These are phyloP conservation scores for Parambassis ranga DNA, from an alignment of 2,797 vertebrate species.

Conservation along the genomic window DNA sequence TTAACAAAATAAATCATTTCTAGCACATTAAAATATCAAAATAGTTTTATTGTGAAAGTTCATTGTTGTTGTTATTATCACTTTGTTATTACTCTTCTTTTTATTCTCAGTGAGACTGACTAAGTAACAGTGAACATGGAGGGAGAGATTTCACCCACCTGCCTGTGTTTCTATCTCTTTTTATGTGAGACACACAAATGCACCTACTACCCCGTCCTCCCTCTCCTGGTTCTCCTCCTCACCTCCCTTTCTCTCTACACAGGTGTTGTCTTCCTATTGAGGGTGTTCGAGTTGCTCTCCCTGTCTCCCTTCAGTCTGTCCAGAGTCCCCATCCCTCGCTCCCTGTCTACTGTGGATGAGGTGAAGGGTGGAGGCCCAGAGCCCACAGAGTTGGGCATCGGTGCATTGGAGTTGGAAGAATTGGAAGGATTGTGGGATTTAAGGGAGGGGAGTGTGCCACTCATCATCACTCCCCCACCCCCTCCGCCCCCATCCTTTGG, in stretches of 20 bases:
- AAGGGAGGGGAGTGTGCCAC: slow-evolving; percentile 82
- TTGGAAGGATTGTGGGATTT: slow-evolving; percentile 87
- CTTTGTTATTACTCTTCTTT: slow-evolving; percentile 73
- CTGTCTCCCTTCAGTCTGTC: slow-evolving; percentile 83
- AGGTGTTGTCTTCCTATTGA: slow-evolving; percentile 91
- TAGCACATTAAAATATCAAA: slow-evolving; percentile 80
- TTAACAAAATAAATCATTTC: slow-evolving; percentile 82
- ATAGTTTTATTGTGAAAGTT: slow-evolving; percentile 79
- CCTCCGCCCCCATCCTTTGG: slow-evolving; percentile 83
- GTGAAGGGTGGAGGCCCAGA: slow-evolving; percentile 83
- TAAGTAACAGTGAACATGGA: slow-evolving; percentile 71
- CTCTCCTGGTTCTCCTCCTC: slow-evolving; percentile 26
- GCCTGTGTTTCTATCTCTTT: slow-evolving; percentile 3
- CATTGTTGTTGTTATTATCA: slow-evolving; percentile 84
- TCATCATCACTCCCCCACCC: slow-evolving; percentile 79
- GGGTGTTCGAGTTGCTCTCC: slow-evolving; percentile 91
- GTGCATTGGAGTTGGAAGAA: slow-evolving; percentile 81
- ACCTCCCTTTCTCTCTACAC: slow-evolving; percentile 72
- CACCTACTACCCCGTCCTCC: slow-evolving; percentile 5
- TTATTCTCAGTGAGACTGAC: slow-evolving; percentile 64
- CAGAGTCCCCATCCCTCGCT: slow-evolving; percentile 83
- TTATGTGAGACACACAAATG: slow-evolving; percentile 23
- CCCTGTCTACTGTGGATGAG: slow-evolving; percentile 80
- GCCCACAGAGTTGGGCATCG: slow-evolving; percentile 79
- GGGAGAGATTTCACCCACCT: slow-evolving; percentile 51